These are phyloP conservation scores for Tychaedon coryphoeus DNA, from an alignment of 2,113 vertebrate genomes.

Conservation along the genomic window DNA sequence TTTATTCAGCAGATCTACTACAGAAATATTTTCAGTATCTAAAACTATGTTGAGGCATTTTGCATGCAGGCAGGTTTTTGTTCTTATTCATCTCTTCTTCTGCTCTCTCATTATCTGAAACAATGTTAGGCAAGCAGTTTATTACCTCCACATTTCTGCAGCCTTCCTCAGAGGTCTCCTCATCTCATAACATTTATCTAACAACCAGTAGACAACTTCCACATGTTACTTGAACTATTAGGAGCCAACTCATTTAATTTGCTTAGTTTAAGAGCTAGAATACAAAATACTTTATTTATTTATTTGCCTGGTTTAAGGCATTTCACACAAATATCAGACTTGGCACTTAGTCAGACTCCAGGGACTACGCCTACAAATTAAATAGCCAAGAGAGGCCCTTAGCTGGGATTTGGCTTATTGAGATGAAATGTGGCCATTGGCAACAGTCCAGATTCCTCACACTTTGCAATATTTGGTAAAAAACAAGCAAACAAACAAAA, in stretches of 20 bases:
- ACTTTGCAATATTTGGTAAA: neutral
- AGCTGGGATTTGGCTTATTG: neutral
- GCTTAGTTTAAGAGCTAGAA: neutral
- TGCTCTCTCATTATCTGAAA: neutral
- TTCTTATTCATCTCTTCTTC: neutral
- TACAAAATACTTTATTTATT: conserved; percentile 1
- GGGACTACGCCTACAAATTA: conserved; percentile 1
- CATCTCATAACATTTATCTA: neutral
- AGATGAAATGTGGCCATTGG: neutral
- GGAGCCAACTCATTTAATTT: neutral
- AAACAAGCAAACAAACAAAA: neutral
- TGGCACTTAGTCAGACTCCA: neutral
- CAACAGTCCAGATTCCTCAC: neutral
- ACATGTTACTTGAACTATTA: neutral
- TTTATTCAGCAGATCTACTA: neutral
- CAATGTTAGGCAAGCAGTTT: neutral
- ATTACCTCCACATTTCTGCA: neutral
- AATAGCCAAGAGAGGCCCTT: neutral
- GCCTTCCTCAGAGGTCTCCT: neutral
- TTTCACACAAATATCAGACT: conserved; percentile 1
- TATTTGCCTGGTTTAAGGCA: conserved; percentile 21
- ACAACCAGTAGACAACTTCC: neutral
- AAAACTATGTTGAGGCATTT: neutral
- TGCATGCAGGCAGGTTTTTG: neutral
- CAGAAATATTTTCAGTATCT: neutral